These are phyloP conservation scores for Drosophila seguyi DNA, from an alignment of 1,140 invertebrate genomes.

Conservation along the genomic window DNA sequence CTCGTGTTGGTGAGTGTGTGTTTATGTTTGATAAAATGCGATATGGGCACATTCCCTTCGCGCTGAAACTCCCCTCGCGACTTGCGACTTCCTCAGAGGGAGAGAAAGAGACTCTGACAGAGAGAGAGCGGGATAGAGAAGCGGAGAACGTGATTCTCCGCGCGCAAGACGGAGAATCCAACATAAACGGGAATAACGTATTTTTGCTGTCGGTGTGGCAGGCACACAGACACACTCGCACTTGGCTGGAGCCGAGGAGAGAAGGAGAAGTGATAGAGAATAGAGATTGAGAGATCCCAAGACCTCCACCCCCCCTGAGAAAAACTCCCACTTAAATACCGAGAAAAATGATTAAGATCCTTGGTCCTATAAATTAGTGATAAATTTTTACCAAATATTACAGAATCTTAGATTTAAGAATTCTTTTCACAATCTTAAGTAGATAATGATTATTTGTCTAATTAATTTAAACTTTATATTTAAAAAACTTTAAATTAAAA, in stretches of 20 bases:
- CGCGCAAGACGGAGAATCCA: conserved; percentile 58
- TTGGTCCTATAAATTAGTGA: no score
- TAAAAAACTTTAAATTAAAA: no score
- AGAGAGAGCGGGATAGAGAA: conserved; percentile 14
- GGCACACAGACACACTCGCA: conserved; percentile 28
- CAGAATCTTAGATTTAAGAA: neutral
- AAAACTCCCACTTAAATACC: conserved; percentile 3
- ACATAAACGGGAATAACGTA: conserved; percentile 81
- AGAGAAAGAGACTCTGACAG: conserved; percentile 6
- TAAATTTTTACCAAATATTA: neutral
- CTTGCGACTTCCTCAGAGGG: conserved; percentile 20
- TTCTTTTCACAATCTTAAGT: neutral
- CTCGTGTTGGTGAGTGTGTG: conserved; percentile 64
- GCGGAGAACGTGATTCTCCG: conserved; percentile 62
- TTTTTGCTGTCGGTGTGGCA: conserved; percentile 79
- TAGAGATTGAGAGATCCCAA: conserved; percentile 25
- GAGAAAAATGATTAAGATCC: conserved; percentile 14
- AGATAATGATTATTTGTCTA: neutral
- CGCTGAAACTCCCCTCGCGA: conserved; percentile 66
- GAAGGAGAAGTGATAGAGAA: conserved; percentile 40
- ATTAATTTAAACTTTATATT: neutral
- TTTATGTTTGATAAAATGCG: conserved; percentile 84
- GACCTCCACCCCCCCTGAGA: neutral
- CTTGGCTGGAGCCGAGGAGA: conserved; percentile 11
- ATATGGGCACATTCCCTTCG: conserved; percentile 81